Conservation (phyloP, 2,797 vertebrate species). For the Centropyge bicolor region DNA sequence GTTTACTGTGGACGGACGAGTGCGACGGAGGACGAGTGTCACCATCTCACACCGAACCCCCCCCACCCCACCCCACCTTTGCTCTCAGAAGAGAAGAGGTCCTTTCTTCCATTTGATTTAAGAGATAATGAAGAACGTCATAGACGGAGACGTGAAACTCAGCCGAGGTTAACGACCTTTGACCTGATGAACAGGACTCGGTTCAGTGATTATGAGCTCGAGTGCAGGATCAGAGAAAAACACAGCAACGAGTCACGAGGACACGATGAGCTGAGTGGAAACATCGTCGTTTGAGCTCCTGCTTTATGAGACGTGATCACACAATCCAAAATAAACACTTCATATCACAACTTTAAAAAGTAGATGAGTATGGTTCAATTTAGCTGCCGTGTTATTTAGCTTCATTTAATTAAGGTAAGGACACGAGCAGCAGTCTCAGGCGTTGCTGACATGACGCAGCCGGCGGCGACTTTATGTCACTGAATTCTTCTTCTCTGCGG, state of each 20-base stretch:
- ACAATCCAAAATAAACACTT: not conserved
- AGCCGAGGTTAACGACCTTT: conserved; percentile 6
- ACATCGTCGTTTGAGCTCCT: too few species aligned
- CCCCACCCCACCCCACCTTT: conserved; percentile 25
- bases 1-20: conserved; percentile 47
- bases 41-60: conserved; percentile 7
- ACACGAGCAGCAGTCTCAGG: not conserved
- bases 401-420: too few species aligned
- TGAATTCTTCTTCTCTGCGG: conserved; percentile 19
- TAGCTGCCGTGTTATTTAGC: not conserved
- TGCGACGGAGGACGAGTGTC: conserved; percentile 34
- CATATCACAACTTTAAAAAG: not conserved
- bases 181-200: not conserved
- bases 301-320: not conserved
- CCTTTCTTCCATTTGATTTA: conserved; percentile 26
- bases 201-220: not conserved
- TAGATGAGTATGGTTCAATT: not conserved
- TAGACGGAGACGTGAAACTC: not conserved
- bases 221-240: not conserved
- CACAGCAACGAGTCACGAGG: not conserved
- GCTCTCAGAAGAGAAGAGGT: conserved; percentile 22
- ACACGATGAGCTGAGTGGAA: not conserved
- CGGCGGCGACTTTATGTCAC: conserved; percentile 2
- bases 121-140: conserved; percentile 48
- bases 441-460: not conserved